Conservation (phyloP, 1,140 invertebrate species). For the Melipona quadrifasciata region DNA sequence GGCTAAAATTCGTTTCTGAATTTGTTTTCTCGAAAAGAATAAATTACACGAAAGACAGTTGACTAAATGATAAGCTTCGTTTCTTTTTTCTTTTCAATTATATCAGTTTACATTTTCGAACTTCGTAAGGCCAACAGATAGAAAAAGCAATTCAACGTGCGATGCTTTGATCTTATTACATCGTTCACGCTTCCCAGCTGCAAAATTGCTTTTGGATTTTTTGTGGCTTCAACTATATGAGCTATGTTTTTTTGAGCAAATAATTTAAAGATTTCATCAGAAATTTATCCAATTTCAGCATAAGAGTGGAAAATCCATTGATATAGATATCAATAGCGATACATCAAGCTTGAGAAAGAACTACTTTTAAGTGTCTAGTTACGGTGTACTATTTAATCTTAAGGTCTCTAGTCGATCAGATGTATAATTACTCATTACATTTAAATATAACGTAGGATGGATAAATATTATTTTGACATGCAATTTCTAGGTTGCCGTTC, state of each 20-base stretch:
- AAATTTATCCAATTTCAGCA: not conserved
- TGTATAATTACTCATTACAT: not conserved
- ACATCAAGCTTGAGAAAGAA: not conserved
- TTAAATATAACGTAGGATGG: not conserved
- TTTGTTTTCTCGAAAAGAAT: not conserved
- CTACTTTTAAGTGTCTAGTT: not conserved
- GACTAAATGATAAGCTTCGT: not conserved
- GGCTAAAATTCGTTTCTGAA: not conserved
- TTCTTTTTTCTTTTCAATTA: not conserved
- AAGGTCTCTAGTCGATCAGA: not conserved
- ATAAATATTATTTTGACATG: not conserved
- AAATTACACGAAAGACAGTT: not conserved
- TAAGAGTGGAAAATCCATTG: not conserved
- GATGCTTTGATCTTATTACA: not conserved
- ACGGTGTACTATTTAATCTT: not conserved
- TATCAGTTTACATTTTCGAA: not conserved
- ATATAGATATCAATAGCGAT: not conserved
- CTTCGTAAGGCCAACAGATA: not conserved
- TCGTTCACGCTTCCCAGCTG: not conserved
- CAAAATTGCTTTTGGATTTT: not conserved
- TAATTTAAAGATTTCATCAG: not conserved
- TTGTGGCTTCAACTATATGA: not conserved
- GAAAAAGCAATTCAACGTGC: not conserved
- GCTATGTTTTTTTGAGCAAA: not conserved
- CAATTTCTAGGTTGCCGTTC: slow-evolving; percentile 86